These are phyloP conservation scores for Candoia aspera DNA, from an alignment of 2,113 vertebrate species.

Conservation along the genomic window DNA sequence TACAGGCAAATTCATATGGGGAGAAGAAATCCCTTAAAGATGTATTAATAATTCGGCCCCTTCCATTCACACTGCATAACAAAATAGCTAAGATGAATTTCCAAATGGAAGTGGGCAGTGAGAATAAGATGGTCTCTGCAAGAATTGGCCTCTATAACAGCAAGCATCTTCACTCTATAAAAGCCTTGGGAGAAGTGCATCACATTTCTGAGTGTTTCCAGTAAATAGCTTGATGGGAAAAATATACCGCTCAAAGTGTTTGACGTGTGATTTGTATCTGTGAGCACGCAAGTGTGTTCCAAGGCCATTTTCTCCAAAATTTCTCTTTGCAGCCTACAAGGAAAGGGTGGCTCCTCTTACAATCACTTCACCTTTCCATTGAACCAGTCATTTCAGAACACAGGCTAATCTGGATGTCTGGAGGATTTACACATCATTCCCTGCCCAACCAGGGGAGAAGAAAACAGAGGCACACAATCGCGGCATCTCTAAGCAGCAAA, in stretches of 20 bases:
- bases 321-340: neutral
- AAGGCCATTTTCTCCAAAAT: slow-evolving; percentile 6
- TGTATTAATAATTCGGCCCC: neutral
- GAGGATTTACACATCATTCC: neutral
- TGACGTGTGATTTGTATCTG: neutral
- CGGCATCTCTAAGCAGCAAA: neutral
- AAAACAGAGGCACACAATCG: neutral
- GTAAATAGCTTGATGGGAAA: neutral
- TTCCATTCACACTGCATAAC: neutral
- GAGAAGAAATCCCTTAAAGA: neutral
- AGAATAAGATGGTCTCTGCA: too few relatives aligned
- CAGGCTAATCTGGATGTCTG: neutral
- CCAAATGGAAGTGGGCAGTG: neutral
- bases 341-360: neutral
- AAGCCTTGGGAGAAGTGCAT: slow-evolving; percentile 3
- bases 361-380: slow-evolving; percentile 18
- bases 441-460: neutral
- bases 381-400: neutral
- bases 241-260: neutral
- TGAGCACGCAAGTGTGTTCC: neutral
- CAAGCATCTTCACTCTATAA: neutral
- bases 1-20: neutral
- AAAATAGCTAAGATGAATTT: neutral
- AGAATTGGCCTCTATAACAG: neutral
- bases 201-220: neutral